These are phyloP conservation scores for Phoxinus dragarum DNA, from an alignment of 2,797 vertebrate genomes.

Conservation along the genomic window DNA sequence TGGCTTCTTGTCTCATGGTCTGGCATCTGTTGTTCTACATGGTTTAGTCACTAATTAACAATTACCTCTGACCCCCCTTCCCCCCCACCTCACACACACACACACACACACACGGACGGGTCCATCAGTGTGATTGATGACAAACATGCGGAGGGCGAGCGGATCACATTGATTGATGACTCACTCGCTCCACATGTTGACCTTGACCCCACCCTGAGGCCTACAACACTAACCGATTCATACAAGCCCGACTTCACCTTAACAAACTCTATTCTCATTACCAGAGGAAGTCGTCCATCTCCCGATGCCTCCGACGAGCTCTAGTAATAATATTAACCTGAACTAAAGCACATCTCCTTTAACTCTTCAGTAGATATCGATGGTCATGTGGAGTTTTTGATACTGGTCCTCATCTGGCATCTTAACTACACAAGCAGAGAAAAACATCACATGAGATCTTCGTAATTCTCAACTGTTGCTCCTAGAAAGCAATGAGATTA, in stretches of 20 bases:
- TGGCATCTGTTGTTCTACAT: conserved; percentile 59
- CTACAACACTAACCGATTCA: conserved; percentile 40
- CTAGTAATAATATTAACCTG: conserved; percentile 30
- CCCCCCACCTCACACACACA: too few species aligned
- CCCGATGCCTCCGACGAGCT: background rate
- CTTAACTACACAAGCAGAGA: background rate
- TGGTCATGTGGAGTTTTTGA: background rate
- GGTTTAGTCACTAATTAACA: conserved; percentile 59
- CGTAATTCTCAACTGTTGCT: background rate
- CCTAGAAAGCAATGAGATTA: background rate
- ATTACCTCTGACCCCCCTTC: conserved; percentile 49
- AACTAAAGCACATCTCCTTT: conserved; percentile 7
- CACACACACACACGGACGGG: conserved; percentile 14
- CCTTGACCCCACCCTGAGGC: conserved; percentile 70
- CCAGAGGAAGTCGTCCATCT: conserved; percentile 32
- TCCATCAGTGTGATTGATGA: conserved; percentile 79
- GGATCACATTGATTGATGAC: conserved; percentile 78
- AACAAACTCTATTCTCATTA: conserved; percentile 9
- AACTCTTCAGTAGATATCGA: background rate
- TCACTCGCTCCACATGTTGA: conserved; percentile 72
- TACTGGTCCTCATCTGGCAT: background rate
- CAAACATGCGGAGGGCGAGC: conserved; percentile 76
- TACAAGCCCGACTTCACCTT: conserved; percentile 24
- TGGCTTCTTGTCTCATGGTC: conserved; percentile 42
- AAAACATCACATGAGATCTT: background rate